A percentile compares a stretch with the other conserved stretches of the same genome.
Conservation (phyloP, 2,797 vertebrate species). For the Malacoctenus gilli region DNA sequence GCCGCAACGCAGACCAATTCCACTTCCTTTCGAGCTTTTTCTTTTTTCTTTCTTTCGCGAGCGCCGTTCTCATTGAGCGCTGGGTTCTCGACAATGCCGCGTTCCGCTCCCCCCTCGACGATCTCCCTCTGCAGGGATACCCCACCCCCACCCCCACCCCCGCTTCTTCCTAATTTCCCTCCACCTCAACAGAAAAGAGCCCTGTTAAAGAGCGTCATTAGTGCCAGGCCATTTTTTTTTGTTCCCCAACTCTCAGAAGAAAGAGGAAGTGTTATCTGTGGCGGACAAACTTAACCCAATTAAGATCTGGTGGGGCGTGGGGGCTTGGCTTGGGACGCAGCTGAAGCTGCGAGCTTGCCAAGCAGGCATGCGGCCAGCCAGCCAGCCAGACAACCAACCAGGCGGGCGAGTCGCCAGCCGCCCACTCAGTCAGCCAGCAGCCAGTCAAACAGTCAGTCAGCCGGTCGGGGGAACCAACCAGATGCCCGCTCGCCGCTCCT, state of each 20-base stretch:
- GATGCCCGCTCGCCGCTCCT: conserved; percentile 6
- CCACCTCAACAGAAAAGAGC: conserved; percentile 82
- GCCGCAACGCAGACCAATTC: conserved; percentile 51
- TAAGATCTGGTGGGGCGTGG: conserved; percentile 83
- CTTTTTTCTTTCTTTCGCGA: conserved; percentile 59
- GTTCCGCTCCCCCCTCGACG: conserved; percentile 73
- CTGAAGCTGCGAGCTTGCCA: conserved; percentile 71
- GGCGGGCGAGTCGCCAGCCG: conserved; percentile 47
- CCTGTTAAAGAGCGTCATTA: conserved; percentile 83
- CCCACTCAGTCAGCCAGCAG: conserved; percentile 46
- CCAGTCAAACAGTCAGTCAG: conserved; percentile 13
- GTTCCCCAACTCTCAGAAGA: conserved; percentile 81
- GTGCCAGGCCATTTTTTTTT: conserved; percentile 72
- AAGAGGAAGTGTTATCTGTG: conserved; percentile 87
- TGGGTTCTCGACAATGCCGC: conserved; percentile 73
- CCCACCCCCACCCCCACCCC: too few relatives aligned
- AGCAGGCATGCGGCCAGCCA: conserved; percentile 64
- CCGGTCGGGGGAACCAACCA: conserved; percentile 17
- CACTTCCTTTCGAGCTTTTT: conserved; percentile 53
- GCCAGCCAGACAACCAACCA: conserved; percentile 52
- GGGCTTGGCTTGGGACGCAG: conserved; percentile 77
- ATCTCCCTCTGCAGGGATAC: conserved; percentile 78
- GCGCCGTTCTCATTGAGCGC: conserved; percentile 55
- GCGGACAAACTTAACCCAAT: conserved; percentile 89
- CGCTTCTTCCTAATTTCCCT: conserved; percentile 81